Base-by-base conservation (phyloP, 2,797 vertebrate species). In the Lemur catta region DNA sequence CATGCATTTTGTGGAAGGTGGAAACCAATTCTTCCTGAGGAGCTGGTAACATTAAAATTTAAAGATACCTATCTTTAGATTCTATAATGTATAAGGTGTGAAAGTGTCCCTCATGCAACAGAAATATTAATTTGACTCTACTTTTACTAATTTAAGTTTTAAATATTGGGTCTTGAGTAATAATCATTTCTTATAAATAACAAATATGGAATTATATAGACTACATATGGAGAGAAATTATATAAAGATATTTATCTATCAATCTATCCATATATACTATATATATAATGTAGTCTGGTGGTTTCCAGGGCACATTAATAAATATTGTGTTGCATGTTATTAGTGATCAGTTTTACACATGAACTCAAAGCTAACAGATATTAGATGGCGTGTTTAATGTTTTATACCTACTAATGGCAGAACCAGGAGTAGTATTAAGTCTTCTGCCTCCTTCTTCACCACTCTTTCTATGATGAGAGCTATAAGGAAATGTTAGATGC, bases 271-370 rank as follows among this genome's bases (percentile, higher is more conserved):
- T 20, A 11, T 75, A 12, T 3, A 33, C 9, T 74, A 4, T 10
- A 26, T 74, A 17, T 17, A 46, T 33, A 12, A n/a, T n/a, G 30
- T 22, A 48, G 17, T 4, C 12, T 74, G 88, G 6, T 57, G 38
- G 10, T 26, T 67, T 74, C 7, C 22, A 74, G 13, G 7, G 28
- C 71, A 55, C 2, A 72, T 55, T 65, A 52, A 89, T 26, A 65
- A 92, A 43, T 74, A 59, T 43, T 12, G 11, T 74, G 50, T 20
- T 69, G 41, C 6, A 71, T 9, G 26, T 6, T 61, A 67, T 71
- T 55, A 71, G 5, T 82, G 59, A 52, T 57, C 74, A 61, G 2
- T 90, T 94, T 97, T 95, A 69, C 30, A 50, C 35, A 76, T 95
- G 91, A 80, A 52, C 46, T 6, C 5, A 61, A 75, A 75, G 11